Evolutionary conservation across 2,113 vertebrate genomes (phyloP), one percentile per base, ranked within the genome.

Genomic region (Talpa occidentalis): DNA sequence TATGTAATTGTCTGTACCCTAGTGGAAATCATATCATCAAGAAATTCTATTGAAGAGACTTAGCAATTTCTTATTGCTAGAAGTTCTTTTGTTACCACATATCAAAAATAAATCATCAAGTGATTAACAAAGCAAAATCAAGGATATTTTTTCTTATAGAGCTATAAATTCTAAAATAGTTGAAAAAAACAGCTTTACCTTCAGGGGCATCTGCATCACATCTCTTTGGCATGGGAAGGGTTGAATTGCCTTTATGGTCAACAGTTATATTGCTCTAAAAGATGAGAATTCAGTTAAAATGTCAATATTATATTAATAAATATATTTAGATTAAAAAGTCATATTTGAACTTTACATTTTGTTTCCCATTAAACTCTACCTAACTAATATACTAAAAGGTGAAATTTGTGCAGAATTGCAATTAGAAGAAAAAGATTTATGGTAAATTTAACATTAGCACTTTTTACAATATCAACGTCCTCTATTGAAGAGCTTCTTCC

Each of bases 191-290:
- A 40, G 12, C 73, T 98, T 98, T 98, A 99, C 99, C 99, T 98
- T 99, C 98, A 88, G 99, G 99, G 56, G 99, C 99, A 86, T 99
- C 98, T n/a, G 99, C 99, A 96, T 99, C 99, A 98, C 99, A 99
- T 92, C 98, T 98, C 97, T 98, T 99, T 47, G 98, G 98, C 73
- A 98, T 97, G 91, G 96, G 92, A 32, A 95, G 91, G 44, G 97
- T 98, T 97, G 94, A 96, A 91, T 98, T 99, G 97, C 91, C 96
- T 87, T 90, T 92, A 32, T 83, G 97, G 22, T 94, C 97, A 95
- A 96, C 94, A 78, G 98, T 98, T 80, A 95, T 78, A 96, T 98
- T 98, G 95, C 76, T 97, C 98, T 99, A 85, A 70, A 69, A 96
- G 19, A 96, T 44, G 64, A 97, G 92, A 92, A 97, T 32, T 94